Evolutionary conservation across 2,888 invertebrate genomes (phyloP).

Genomic region (Idaea aversata): DNA sequence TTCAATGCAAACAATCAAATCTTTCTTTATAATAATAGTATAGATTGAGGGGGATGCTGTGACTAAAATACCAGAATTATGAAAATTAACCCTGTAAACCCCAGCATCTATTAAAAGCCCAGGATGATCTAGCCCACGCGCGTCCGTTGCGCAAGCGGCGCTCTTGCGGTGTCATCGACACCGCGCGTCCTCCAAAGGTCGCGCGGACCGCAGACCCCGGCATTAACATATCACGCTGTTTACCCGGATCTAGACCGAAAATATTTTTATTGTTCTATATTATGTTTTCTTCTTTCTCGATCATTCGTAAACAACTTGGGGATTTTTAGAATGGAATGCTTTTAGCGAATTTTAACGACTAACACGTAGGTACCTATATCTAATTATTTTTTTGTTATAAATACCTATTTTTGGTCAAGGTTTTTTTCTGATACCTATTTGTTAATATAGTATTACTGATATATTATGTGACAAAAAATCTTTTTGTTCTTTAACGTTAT

Average conservation of each 20-base stretch:
- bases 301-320: neutral
- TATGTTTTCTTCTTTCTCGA: constrained; percentile 6
- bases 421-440: neutral
- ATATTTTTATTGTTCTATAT: constrained; percentile 5
- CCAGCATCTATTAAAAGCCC: neutral
- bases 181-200: constrained; percentile 61
- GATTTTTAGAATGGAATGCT: constrained; percentile 1
- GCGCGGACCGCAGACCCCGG: constrained; percentile 36
- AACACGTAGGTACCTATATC: neutral
- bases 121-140: constrained; percentile 19
- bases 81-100: neutral
- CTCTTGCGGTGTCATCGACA: constrained; percentile 53
- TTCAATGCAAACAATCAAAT: no score
- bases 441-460: neutral
- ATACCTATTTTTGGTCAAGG: neutral
- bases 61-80: neutral
- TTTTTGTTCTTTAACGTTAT: neutral
- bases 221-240: constrained; percentile 20
- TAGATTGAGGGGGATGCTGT: no score
- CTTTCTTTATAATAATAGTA: no score
- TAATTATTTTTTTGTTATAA: neutral
- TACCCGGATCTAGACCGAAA: constrained; percentile 49
- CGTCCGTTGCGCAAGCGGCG: constrained; percentile 47
- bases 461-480: neutral
- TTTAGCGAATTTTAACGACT: neutral